Conservation (phyloP, 2,888 invertebrate species). For the Cremastobaeus sp. region DNA sequence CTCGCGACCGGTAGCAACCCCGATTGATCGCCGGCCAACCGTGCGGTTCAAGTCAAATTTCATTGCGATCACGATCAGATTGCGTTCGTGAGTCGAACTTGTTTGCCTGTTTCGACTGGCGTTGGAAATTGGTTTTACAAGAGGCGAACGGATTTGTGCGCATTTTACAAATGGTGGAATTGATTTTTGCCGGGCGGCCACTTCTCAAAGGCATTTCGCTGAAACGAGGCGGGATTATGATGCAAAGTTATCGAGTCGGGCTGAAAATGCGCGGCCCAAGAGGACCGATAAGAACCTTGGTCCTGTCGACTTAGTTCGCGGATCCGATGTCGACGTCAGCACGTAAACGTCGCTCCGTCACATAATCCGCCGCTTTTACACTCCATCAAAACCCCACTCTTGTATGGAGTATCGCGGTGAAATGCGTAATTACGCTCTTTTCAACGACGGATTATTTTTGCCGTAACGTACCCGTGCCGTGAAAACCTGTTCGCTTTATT, state of each 20-base stretch:
- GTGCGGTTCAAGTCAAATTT: no score
- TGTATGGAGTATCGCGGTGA: constrained; percentile 1
- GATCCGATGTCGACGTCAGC: constrained; percentile 59
- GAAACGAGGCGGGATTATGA: constrained; percentile 25
- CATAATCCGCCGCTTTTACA: constrained; percentile 22
- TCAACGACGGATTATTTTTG: no score
- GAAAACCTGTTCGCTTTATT: no score
- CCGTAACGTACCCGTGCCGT: no score
- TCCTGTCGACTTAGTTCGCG: constrained; percentile 55
- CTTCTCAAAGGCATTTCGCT: constrained; percentile 10
- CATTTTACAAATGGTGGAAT: constrained; percentile 4
- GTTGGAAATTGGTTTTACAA: constrained; percentile 9
- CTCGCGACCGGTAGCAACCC: no score
- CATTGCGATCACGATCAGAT: neutral
- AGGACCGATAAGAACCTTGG: constrained; percentile 53
- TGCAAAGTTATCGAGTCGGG: constrained; percentile 33
- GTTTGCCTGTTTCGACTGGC: neutral
- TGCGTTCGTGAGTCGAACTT: no score
- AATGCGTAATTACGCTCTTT: constrained; percentile 15
- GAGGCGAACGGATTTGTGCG: neutral
- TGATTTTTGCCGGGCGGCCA: neutral
- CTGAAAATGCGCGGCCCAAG: no score
- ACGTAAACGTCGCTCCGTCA: constrained; percentile 30
- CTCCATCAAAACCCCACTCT: constrained; percentile 4
- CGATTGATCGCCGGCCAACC: neutral